Base-by-base conservation (phyloP, 2,113 vertebrate genomes). In the Lophotis ruficrista region DNA sequence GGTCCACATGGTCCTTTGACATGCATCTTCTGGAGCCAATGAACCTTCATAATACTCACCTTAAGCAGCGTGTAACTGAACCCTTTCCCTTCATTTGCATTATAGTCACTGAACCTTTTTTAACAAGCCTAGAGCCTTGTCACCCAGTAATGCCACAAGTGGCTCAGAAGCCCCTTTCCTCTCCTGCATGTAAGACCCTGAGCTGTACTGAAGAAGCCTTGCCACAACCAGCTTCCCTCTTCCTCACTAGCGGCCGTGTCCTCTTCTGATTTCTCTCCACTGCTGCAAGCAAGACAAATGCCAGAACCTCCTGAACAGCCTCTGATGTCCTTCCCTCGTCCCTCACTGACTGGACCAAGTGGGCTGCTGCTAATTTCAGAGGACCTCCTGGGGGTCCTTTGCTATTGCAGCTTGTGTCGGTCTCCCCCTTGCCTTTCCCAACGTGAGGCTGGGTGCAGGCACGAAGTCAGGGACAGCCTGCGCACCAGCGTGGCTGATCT, bases 381-480 rank as follows among this genome's bases (percentile, higher is more conserved):
- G 50, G 45, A 45, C 15, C 4, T 79, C 57, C 28, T 48, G 13
- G 23, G 19, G 4, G 4, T 17, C 33, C 38, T 69, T 47, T 57
- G 23, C 56, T 78, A 1, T 25, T 64, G 37, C 7, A n/a, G 37
- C 7, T 70, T 41, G 37, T 19, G 10, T 10, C 3, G 3, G 35
- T 15, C n/a, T 6, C 83, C 16, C n/a, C 57, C 62, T 38, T 51
- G 68, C 10, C 43, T 53, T 60, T 72, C 54, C 31, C 2, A 1
- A 28, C 1, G 5, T 1, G 10, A 35, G 41, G 28, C 14, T 7
- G 30, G 56, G 9, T n/a, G 51, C n/a, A 54, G 64, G 57, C 47
- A 66, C 0, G 0, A 68, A 23, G 82, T 9, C 7, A 9, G 0
- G 3, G 72, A 33, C 38, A 17, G 77, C 28, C 25, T 50, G 19